phyloP scores from a whole-genome alignment of 2,113 vertebrate species.

The Periophthalmodon schlosseri region DNA sequence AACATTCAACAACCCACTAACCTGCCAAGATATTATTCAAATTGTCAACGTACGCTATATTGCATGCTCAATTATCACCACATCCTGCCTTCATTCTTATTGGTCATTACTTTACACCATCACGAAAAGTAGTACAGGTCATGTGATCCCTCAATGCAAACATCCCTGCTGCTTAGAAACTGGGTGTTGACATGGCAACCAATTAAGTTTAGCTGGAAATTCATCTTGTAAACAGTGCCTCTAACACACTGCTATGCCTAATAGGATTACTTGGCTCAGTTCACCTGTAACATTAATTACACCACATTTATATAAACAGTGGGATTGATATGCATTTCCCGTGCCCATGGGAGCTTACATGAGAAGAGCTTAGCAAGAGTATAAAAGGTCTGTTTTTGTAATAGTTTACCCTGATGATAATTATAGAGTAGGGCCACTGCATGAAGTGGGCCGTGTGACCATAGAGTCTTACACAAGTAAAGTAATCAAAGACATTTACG shows the following conservation, averaged over 20 bases:
- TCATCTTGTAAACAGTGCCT: constrained; percentile 28
- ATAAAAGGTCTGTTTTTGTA: background rate
- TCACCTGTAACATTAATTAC: constrained; percentile 26
- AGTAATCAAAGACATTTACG: background rate
- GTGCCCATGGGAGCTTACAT: background rate
- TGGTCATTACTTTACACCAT: background rate
- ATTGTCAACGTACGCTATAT: background rate
- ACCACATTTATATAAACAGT: constrained; percentile 16
- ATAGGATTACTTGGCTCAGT: constrained; percentile 38
- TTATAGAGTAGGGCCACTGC: background rate
- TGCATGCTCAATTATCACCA: background rate
- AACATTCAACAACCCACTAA: background rate
- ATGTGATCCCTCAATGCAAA: background rate
- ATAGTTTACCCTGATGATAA: background rate
- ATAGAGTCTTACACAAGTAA: background rate
- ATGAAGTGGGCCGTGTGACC: background rate
- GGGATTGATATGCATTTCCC: constrained; percentile 11
- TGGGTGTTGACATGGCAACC: constrained; percentile 38
- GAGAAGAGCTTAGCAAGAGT: background rate
- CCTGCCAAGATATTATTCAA: background rate
- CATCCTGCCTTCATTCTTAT: background rate
- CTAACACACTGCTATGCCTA: constrained; percentile 36
- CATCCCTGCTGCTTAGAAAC: constrained; percentile 32
- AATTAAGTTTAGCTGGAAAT: constrained; percentile 32
- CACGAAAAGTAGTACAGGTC: background rate